Base-by-base conservation (phyloP, 2,113 vertebrate genomes). In the Actenoides lindsayi region DNA sequence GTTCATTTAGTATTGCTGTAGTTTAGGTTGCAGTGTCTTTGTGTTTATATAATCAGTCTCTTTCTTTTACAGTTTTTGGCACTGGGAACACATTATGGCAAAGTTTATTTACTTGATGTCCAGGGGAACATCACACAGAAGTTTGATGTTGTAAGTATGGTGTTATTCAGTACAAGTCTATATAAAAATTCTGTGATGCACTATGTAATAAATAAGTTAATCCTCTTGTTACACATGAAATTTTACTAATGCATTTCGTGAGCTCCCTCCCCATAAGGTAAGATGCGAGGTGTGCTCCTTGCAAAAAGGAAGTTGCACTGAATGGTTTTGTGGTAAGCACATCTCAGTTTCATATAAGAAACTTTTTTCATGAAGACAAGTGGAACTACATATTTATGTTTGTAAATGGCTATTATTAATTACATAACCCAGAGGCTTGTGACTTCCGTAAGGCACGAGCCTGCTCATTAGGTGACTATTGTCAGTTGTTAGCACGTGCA, bases 101-200 rank as follows among this genome's bases (percentile, higher is more conserved):
- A 99, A 95, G 99, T 99, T 89, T 99, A 98, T 97, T 98, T 99
- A 87, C 98, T 99, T 96, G 99, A 99, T 96, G 98, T 99, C 97
- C 99, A 99, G 92, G 99, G 99, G 93, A 99, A 99, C 95, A 98
- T 99, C 93, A 99, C 99, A 33, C 99, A 99, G 97, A 99, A 99
- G 97, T 99, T 99, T 98, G 99, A 99, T 95, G 98, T 99, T 94
- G 99, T 99, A 98, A 99, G 99, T 99, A 98, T 93, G 74, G 39
- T 33, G 7, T 90, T 88, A 80, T 77, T 92, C 25, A 77, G 10
- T 80, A 41, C 18, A 35, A 21, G 19, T 86, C 63, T 83, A 18
- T 60, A 11, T 82, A 70, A 84, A 83, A 94, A 56, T 65, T 11
- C 19, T 82, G 13, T 0, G 0, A n/a, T 54, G 8, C 65, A 30